phyloP scores from a whole-genome alignment of 2,113 vertebrate genomes.

The Halichoeres trimaculatus region DNA sequence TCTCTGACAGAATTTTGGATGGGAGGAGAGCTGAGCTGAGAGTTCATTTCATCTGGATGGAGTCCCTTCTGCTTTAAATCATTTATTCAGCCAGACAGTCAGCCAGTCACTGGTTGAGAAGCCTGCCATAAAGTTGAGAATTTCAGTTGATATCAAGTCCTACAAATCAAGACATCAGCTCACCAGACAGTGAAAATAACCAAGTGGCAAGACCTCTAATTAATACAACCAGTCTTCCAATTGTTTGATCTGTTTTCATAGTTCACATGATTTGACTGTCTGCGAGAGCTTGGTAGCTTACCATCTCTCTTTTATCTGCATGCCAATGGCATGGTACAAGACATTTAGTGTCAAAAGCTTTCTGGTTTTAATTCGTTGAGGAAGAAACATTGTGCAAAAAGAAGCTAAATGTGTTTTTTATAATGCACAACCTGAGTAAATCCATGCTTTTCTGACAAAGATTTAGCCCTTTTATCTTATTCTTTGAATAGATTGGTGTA shows the following conservation, averaged over 20 bases:
- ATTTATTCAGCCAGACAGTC: constrained; percentile 40
- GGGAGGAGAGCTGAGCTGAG: constrained; percentile 51
- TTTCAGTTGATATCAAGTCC: constrained; percentile 12
- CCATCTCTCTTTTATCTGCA: neutral
- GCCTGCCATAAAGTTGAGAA: constrained; percentile 25
- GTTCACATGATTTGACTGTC: neutral
- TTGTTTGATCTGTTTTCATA: neutral
- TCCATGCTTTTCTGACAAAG: no score
- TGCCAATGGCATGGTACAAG: neutral
- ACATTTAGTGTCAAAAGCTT: neutral
- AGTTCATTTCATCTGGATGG: constrained; percentile 74
- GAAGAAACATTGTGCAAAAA: no score
- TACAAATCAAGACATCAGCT: constrained; percentile 7
- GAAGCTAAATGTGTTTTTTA: no score
- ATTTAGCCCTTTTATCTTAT: no score
- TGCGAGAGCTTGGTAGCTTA: neutral
- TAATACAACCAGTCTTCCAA: neutral
- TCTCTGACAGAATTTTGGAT: constrained; percentile 76
- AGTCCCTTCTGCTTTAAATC: constrained; percentile 58
- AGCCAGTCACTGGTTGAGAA: constrained; percentile 49
- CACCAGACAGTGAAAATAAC: constrained; percentile 18
- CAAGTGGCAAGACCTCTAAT: neutral
- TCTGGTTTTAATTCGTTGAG: neutral
- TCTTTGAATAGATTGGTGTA: no score
- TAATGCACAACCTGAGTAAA: no score